Evolutionary conservation across 2,888 invertebrate genomes (phyloP).

Genomic region (Amphiduros pacificus): DNA sequence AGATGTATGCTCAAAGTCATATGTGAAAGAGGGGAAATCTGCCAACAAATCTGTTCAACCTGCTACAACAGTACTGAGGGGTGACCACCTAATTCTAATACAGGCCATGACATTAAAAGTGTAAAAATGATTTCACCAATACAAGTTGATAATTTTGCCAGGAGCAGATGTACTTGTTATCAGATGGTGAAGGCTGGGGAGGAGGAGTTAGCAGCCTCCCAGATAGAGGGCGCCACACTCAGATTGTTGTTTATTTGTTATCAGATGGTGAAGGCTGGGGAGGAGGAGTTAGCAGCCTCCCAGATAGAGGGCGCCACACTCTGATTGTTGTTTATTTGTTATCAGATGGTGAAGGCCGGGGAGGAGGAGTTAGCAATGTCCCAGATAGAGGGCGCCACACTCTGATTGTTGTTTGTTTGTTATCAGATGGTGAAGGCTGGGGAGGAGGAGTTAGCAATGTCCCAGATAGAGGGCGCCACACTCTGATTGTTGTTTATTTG

Average conservation of each 20-base stretch:
- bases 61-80: too few species aligned
- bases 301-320: conserved; percentile 35
- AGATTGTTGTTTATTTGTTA: conserved; percentile 34
- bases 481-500: conserved; percentile 34
- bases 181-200: conserved; percentile 38
- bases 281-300: conserved; percentile 28
- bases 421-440: conserved; percentile 40
- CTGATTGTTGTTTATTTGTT: conserved; percentile 32
- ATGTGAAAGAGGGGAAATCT: too few species aligned
- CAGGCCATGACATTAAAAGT: too few species aligned
- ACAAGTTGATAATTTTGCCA: too few species aligned
- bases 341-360: conserved; percentile 39
- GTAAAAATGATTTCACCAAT: too few species aligned
- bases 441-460: conserved; percentile 28
- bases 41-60: too few species aligned
- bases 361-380: conserved; percentile 29
- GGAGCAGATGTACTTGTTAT: conserved; percentile 30
- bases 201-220: conserved; percentile 29
- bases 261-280: conserved; percentile 38
- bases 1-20: too few species aligned
- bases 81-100: too few species aligned
- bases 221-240: conserved; percentile 34
- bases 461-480: conserved; percentile 32
- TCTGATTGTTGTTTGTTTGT: conserved; percentile 32
- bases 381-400: conserved; percentile 33